These are phyloP conservation scores for Lineus longissimus DNA, from an alignment of 1,140 invertebrate species.

Conservation along the genomic window DNA sequence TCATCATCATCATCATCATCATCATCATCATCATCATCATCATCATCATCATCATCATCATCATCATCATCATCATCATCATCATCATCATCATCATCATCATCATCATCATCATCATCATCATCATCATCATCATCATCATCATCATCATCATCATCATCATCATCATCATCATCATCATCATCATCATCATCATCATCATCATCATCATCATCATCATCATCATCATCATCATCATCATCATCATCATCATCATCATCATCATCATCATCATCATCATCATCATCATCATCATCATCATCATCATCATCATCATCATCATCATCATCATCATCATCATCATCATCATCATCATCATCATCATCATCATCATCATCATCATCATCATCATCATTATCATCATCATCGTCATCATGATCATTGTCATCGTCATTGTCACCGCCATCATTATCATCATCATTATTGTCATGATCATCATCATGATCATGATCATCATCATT, in stretches of 20 bases:
- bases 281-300: constrained; percentile 11
- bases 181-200: constrained; percentile 5
- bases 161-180: constrained; percentile 11
- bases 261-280: background rate
- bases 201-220: constrained; percentile 14
- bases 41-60: constrained; percentile 20
- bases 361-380: background rate
- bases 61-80: constrained; percentile 18
- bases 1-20: constrained; percentile 19
- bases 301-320: constrained; percentile 2
- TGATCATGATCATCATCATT: constrained; percentile 1
- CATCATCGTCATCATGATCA: too few species aligned
- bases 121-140: constrained; percentile 19
- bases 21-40: constrained; percentile 20
- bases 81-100: constrained; percentile 20
- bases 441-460: too few species aligned
- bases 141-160: constrained; percentile 18
- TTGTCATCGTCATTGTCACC: too few species aligned
- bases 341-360: background rate
- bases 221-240: constrained; percentile 12
- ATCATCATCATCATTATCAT: background rate
- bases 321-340: background rate
- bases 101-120: constrained; percentile 19
- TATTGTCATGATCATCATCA: too few species aligned
- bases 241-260: constrained; percentile 11